These are phyloP conservation scores for Agonopterix subpropinquella DNA, from an alignment of 2,888 invertebrate species.

Conservation along the genomic window DNA sequence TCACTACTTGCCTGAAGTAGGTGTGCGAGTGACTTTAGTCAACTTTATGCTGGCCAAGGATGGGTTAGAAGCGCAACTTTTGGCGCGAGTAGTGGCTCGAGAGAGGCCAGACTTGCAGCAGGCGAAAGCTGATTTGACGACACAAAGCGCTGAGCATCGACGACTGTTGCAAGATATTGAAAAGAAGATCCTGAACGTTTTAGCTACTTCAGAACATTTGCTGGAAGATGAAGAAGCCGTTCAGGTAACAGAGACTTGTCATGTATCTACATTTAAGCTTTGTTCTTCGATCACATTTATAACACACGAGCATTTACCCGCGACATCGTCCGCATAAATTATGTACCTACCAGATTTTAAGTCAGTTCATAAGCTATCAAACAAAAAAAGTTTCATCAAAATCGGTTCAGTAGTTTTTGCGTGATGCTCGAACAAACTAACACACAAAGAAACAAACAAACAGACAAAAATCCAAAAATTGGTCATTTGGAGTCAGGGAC, in stretches of 20 bases:
- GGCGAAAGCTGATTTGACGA: constrained; percentile 90
- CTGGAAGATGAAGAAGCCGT: constrained; percentile 96
- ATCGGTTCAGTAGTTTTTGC: too few relatives aligned
- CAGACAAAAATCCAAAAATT: too few relatives aligned
- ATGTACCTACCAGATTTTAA: too few relatives aligned
- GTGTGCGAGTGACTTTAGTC: constrained; percentile 91
- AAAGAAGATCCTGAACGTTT: constrained; percentile 86
- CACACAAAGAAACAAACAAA: too few relatives aligned
- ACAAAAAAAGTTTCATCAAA: too few relatives aligned
- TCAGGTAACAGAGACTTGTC: constrained; percentile 47
- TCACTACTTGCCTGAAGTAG: constrained; percentile 94
- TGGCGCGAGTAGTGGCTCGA: constrained; percentile 93
- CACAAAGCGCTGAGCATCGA: constrained; percentile 91
- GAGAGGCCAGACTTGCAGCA: constrained; percentile 94
- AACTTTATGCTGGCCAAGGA: constrained; percentile 95
- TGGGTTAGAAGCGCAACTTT: constrained; percentile 91
- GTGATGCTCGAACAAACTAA: too few relatives aligned
- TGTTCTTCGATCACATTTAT: neutral
- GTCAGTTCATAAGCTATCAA: too few relatives aligned
- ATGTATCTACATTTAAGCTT: neutral
- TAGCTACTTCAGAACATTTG: constrained; percentile 67
- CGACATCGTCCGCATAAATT: too few relatives aligned
- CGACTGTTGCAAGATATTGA: constrained; percentile 91
- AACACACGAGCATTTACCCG: too few relatives aligned
- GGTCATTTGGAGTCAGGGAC: too few relatives aligned